phyloP scores from a whole-genome alignment of 2,113 vertebrate species.

The Alexandromys fortis region DNA sequence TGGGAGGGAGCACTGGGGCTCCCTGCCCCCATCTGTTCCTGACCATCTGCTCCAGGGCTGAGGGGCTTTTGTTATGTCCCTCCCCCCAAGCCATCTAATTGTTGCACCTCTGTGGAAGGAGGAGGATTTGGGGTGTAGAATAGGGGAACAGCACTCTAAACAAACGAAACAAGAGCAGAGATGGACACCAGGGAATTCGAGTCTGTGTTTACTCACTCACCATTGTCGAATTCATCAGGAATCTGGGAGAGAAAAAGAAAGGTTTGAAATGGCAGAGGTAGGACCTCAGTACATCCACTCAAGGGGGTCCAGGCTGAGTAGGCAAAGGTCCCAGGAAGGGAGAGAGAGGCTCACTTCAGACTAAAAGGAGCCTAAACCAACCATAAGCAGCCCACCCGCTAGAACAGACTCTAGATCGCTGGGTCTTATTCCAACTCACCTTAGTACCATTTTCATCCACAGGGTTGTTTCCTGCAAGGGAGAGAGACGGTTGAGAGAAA shows the following conservation, averaged over 20 bases:
- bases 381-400: not conserved
- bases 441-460: slow-evolving; percentile 91
- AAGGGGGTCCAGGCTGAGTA: not conserved
- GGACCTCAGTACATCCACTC: slow-evolving; percentile 5
- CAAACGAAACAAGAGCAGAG: not conserved
- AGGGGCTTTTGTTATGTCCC: slow-evolving; percentile 57
- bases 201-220: slow-evolving; percentile 86
- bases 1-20: not conserved
- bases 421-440: slow-evolving; percentile 82
- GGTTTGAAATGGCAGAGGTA: not conserved
- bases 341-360: not conserved
- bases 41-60: slow-evolving; percentile 74
- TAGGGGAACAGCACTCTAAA: not conserved
- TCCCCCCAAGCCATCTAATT: slow-evolving; percentile 50
- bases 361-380: not conserved
- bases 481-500: slow-evolving; percentile 43
- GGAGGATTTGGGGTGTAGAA: not conserved
- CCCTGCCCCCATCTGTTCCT: slow-evolving; percentile 60
- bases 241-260: slow-evolving; percentile 85
- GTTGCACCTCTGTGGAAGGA: not conserved
- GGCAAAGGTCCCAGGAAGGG: not conserved
- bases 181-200: not conserved
- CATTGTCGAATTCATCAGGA: slow-evolving; percentile 94
- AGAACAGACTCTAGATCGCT: not conserved
- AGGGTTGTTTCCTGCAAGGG: slow-evolving; percentile 89